A percentile compares a stretch with the other conserved stretches of the same genome.
Evolutionary conservation across 1,140 invertebrate genomes (phyloP).

Genomic region (Colletes gigas): DNA sequence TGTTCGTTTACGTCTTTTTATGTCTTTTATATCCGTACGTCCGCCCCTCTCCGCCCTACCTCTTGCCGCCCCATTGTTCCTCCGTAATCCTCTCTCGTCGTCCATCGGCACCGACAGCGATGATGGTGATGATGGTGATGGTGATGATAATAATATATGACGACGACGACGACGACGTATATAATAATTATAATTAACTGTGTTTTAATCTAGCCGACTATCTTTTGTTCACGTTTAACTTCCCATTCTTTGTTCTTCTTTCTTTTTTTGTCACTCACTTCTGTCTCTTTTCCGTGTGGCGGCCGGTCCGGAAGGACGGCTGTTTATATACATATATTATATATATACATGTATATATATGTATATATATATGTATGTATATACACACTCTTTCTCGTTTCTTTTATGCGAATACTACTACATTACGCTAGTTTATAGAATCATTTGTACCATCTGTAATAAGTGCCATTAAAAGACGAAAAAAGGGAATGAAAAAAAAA

Average conservation of each 20-base stretch:
- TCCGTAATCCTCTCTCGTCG: background rate
- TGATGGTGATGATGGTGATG: slow-evolving; percentile 13
- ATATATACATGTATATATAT: slow-evolving; percentile 12
- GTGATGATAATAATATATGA: slow-evolving; percentile 4
- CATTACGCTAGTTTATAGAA: slow-evolving; percentile 73
- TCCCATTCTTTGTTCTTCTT: slow-evolving; percentile 14
- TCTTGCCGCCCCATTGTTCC: background rate
- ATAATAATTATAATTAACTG: slow-evolving; percentile 44
- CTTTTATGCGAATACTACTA: slow-evolving; percentile 59
- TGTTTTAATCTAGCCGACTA: slow-evolving; percentile 46
- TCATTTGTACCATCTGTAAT: slow-evolving; percentile 80
- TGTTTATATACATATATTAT: background rate
- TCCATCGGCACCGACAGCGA: slow-evolving; percentile 31
- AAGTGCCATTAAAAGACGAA: slow-evolving; percentile 73
- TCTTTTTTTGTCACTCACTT: background rate
- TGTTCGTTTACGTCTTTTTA: background rate
- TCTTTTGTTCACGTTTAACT: slow-evolving; percentile 13
- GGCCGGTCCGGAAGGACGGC: background rate
- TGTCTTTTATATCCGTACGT: background rate
- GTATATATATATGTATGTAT: slow-evolving; percentile 28
- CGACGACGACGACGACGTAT: slow-evolving; percentile 34
- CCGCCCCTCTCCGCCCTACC: background rate
- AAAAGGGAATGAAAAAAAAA: slow-evolving; percentile 66
- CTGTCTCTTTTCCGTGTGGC: background rate
- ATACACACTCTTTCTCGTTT: slow-evolving; percentile 43